Evolutionary conservation across 2,113 vertebrate genomes (phyloP).

Genomic region (Zosterops borbonicus): DNA sequence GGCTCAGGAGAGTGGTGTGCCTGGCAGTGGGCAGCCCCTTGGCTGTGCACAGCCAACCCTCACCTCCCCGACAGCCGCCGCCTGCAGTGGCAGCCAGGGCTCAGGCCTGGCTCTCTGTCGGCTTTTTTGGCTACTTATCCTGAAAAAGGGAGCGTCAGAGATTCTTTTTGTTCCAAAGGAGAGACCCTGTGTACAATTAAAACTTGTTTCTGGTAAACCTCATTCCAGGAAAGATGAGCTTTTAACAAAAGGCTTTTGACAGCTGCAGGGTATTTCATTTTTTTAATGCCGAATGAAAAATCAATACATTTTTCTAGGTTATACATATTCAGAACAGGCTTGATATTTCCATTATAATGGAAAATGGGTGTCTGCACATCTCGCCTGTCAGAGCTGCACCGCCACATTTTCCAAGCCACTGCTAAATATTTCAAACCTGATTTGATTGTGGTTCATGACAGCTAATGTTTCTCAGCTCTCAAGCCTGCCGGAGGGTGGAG

Average conservation of each 20-base stretch:
- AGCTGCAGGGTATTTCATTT: conserved; percentile 97
- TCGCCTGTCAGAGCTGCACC: conserved; percentile 92
- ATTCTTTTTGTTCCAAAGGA: conserved; percentile 68
- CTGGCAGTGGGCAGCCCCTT: background rate
- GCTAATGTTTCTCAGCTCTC: conserved; percentile 81
- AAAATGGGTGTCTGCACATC: conserved; percentile 86
- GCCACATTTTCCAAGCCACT: conserved; percentile 95
- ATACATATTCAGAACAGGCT: conserved; percentile 96
- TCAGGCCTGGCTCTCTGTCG: background rate
- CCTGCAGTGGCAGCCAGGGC: background rate
- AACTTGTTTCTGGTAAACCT: conserved; percentile 91
- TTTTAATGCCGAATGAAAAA: conserved; percentile 94
- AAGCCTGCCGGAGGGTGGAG: conserved; percentile 71
- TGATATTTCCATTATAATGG: conserved; percentile 91
- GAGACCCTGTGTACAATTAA: conserved; percentile 90
- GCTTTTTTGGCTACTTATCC: conserved; percentile 24
- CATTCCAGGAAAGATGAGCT: conserved; percentile 93
- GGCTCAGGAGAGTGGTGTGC: background rate
- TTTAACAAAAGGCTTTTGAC: conserved; percentile 98
- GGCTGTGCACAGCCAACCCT: background rate
- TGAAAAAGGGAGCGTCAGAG: background rate
- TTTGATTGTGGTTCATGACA: conserved; percentile 96
- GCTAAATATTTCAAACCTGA: conserved; percentile 99
- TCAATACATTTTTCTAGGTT: conserved; percentile 98
- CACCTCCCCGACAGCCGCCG: background rate